Evolutionary conservation across 2,797 vertebrate genomes (phyloP).

Genomic region (Takifugu rubripes): DNA sequence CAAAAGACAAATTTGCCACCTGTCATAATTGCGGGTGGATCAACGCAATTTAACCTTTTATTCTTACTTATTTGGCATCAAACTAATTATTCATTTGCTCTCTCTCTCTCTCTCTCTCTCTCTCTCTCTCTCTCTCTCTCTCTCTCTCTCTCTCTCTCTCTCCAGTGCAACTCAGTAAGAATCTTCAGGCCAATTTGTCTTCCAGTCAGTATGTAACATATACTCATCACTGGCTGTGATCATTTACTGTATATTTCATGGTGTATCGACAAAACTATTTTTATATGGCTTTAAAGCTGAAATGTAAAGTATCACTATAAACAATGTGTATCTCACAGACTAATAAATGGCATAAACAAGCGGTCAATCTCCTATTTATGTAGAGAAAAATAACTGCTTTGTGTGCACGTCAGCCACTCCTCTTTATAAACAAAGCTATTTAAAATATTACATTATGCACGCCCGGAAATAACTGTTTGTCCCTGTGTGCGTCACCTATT

Average conservation of each 20-base stretch:
- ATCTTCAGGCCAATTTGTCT: too few species aligned
- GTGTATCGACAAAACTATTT: constrained; percentile 23
- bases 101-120: constrained; percentile 11
- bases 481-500: constrained; percentile 67
- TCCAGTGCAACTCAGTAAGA: too few species aligned
- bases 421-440: constrained; percentile 63
- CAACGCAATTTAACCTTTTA: too few species aligned
- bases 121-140: background rate
- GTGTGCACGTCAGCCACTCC: constrained; percentile 26
- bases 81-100: background rate
- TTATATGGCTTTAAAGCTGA: constrained; percentile 21
- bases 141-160: too few species aligned
- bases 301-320: constrained; percentile 47
- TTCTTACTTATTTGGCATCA: too few species aligned
- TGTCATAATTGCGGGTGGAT: too few species aligned
- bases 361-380: constrained; percentile 16
- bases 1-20: too few species aligned
- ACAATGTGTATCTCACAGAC: constrained; percentile 16
- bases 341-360: constrained; percentile 8
- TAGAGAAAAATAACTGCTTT: constrained; percentile 50
- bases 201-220: constrained; percentile 14
- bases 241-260: constrained; percentile 10
- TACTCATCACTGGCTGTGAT: constrained; percentile 4
- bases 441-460: constrained; percentile 44
- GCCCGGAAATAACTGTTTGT: constrained; percentile 60